Evolutionary conservation across 1,140 invertebrate species (phyloP).

Genomic region (Ceratina japonica): DNA sequence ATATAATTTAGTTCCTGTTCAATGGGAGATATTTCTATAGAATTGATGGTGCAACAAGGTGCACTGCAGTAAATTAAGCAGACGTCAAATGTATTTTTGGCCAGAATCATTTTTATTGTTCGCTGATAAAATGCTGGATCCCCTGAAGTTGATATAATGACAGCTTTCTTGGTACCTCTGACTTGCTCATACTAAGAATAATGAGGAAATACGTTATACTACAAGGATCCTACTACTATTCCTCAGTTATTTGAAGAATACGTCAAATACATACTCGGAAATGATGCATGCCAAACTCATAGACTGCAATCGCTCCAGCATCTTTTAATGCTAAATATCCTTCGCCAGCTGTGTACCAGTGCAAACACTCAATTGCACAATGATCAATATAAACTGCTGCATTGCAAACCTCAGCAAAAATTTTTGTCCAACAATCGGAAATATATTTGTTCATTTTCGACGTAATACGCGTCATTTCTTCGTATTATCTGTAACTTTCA

Average conservation of each 20-base stretch:
- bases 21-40: constrained; percentile 56
- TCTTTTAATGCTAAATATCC: constrained; percentile 75
- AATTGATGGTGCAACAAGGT: constrained; percentile 40
- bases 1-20: constrained; percentile 72
- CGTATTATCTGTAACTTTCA: too few relatives aligned
- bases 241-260: not conserved
- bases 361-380: constrained; percentile 79
- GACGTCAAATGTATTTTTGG: constrained; percentile 80
- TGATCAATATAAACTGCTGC: constrained; percentile 82
- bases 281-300: constrained; percentile 80
- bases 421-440: constrained; percentile 76
- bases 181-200: constrained; percentile 72
- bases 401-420: constrained; percentile 76
- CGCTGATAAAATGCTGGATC: constrained; percentile 77
- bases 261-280: constrained; percentile 68
- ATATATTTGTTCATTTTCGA: constrained; percentile 59
- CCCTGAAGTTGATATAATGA: constrained; percentile 79
- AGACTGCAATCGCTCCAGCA: constrained; percentile 80
- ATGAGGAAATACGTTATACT: not conserved
- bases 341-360: constrained; percentile 81
- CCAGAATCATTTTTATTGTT: constrained; percentile 78
- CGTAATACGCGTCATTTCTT: constrained; percentile 46
- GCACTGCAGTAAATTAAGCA: constrained; percentile 79
- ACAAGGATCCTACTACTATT: not conserved
- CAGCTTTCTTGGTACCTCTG: constrained; percentile 76